Evolutionary conservation across 2,797 vertebrate species (phyloP), one percentile per base, ranked within the genome.

Genomic region (Mergus octosetaceus): DNA sequence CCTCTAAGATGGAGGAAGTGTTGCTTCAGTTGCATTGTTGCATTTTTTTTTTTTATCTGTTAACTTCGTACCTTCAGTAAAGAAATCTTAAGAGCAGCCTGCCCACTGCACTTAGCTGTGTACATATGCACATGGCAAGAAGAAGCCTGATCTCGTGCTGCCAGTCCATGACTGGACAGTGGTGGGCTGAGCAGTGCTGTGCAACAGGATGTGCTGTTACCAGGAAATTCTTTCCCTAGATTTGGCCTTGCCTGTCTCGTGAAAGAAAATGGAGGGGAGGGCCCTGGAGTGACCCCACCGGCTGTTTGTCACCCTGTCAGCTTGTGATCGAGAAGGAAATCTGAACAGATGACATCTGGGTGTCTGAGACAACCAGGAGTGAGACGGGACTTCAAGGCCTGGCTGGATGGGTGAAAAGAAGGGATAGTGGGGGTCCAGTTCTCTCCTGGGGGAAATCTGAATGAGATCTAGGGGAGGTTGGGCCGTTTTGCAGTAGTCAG

Each of bases 41-140:
- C 41, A 43, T 43, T 43, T 43, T 54, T n/a, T 88, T 9, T 34
- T 87, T 69, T 86, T 43, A 49, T 10, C 4, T 16, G 57, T 74
- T 83, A 58, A 25, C 15, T 75, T 75, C 11, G 3, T 81, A 32
- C 15, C 8, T 68, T 68, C 58, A 49, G 36, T 25, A 36, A 9
- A 34, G 16, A 53, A 49, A 69, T 54, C 38, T 70, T 69, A 69
- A 17, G 27, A 43, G 2, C 45, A 60, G 3, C 66, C 36, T 81
- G 71, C 43, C 17, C 15, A 57, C 28, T n/a, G 51, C 1, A 2
- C 17, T 13, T 20, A 17, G 20, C 17, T 7, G 2, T 36, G 22
- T 19, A 10, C 12, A 6, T 15, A 6, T 4, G 11, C 3, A 20
- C 6, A 4, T 0, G 3, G 43, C 19, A 89, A 51, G 65, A 25